phyloP scores from a whole-genome alignment of 2,113 vertebrate genomes.

The Noturus placidus region DNA sequence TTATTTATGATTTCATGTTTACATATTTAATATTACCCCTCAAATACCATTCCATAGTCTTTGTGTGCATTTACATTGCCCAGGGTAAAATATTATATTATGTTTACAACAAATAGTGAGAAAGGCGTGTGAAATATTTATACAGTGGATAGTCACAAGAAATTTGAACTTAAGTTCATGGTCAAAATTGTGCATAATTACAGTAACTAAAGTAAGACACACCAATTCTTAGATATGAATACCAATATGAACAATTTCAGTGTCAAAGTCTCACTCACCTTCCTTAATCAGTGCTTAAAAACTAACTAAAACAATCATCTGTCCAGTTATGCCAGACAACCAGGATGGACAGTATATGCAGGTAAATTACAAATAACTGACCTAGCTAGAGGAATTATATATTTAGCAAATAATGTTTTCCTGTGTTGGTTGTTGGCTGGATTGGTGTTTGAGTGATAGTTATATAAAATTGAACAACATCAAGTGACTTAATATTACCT shows the following conservation, averaged over 20 bases:
- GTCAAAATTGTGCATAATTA: background rate
- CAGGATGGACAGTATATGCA: background rate
- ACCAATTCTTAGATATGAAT: background rate
- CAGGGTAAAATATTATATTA: background rate
- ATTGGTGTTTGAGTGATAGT: slow-evolving; percentile 4
- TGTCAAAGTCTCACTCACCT: background rate
- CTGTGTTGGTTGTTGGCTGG: background rate
- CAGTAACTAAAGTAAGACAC: background rate
- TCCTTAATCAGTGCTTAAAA: background rate
- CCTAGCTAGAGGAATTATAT: background rate
- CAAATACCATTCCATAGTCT: background rate
- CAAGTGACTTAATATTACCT: background rate
- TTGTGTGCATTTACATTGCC: background rate
- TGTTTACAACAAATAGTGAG: background rate
- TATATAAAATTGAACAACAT: background rate
- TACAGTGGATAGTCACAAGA: background rate
- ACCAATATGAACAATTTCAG: background rate
- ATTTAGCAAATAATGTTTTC: background rate
- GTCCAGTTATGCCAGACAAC: background rate
- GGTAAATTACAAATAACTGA: background rate
- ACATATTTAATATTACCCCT: background rate
- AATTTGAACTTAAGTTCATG: background rate
- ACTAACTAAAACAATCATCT: background rate
- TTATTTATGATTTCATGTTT: background rate
- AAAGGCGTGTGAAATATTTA: background rate